phyloP scores from a whole-genome alignment of 2,113 vertebrate genomes.

The Phaethornis superciliosus region DNA sequence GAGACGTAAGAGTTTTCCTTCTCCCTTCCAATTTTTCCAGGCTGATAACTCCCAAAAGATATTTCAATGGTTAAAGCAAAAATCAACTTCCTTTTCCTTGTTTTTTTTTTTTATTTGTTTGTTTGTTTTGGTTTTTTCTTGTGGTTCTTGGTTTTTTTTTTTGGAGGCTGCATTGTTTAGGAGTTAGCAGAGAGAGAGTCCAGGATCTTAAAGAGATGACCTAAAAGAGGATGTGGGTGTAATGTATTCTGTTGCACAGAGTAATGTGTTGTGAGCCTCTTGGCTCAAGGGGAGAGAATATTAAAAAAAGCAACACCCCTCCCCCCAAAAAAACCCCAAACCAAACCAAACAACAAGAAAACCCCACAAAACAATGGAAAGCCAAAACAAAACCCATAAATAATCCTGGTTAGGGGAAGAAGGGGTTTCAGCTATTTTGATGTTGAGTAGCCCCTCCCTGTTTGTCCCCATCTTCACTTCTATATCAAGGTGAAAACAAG shows the following conservation, averaged over 20 bases:
- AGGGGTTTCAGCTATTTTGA: background rate
- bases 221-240: background rate
- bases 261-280: background rate
- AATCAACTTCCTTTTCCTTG: background rate
- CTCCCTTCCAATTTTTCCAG: background rate
- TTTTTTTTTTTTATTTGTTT: no score
- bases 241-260: background rate
- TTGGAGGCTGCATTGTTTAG: background rate
- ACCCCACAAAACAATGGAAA: background rate
- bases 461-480: slow-evolving; percentile 26
- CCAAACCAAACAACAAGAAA: no score
- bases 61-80: background rate
- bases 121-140: no score
- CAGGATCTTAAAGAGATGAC: background rate
- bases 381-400: background rate
- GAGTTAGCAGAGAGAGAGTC: background rate
- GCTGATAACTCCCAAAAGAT: background rate
- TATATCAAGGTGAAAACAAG: slow-evolving; percentile 61
- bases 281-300: background rate
- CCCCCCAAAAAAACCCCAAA: background rate
- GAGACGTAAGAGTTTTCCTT: background rate
- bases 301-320: background rate
- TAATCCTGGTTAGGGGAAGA: background rate
- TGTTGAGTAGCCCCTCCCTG: background rate
- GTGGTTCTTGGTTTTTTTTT: no score